Base-by-base conservation (phyloP, 30 jellyfish, hydroid and myxozoan species). In the Chrysaora quinquecirrha region DNA sequence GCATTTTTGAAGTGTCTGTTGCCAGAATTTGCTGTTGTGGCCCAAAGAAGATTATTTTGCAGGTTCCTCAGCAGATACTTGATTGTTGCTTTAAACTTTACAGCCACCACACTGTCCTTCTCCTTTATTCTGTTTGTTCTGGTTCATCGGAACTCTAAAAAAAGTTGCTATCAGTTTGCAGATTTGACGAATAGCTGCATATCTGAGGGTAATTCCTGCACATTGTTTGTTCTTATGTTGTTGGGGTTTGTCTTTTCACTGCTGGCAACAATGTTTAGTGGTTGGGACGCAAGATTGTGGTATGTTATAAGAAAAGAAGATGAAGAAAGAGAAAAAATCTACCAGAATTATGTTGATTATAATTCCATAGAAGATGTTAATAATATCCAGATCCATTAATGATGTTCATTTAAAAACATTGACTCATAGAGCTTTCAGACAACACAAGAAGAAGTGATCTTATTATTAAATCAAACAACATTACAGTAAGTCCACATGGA, bases 261-360 rank as follows among this genome's bases (percentile, higher is more conserved):
- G 21, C 27, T 75, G 30, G 66, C 71, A 2, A 30, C 71, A 0
- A 29, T 38, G 64, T 69, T 73, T 58, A 84, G 87, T 63, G 88
- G 83, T 14, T 31, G 49, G 38, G 95, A 84, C 48, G 95, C 95
- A 35, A 60, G 95, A 12, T n/a, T 49, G 61, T 28, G 46, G 69
- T 63, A 84, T 64, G 23, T 49, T 23, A 56, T 64, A 10, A 72
- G 75, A 62, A 35, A 30, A 28, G 78, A 48, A 0, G 60, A 66
- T 9, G 95, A 84, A 19, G 95, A 84, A 62, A 38, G 69, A 31
- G 87, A 84, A 49, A 30, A 71, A 30, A 72, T 84, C 10, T 84
- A 84, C 61, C 76, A 63, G 38, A 60, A 30, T 24, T 84, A 72
- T 50, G 62, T 84, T 38, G 95, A 84, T 46, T 84, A 84, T 49